Conservation (phyloP, 2,888 invertebrate species). For the Caenorhabditis sp. region DNA sequence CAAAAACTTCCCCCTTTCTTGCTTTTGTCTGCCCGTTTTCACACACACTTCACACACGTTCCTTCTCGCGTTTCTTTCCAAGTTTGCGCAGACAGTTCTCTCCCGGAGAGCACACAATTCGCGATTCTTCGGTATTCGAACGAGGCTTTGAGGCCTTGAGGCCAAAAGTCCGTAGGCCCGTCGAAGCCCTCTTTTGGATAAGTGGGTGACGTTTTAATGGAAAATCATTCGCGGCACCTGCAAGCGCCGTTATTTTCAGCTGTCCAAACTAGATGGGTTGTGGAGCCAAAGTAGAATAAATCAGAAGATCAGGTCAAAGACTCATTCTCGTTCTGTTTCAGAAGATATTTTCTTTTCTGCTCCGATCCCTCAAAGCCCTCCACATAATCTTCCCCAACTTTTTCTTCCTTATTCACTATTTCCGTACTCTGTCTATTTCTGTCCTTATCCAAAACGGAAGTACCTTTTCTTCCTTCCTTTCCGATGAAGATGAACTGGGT, state of each 20-base stretch:
- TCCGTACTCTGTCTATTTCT: too few species aligned
- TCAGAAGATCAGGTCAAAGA: constrained; percentile 1
- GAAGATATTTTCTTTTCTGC: too few species aligned
- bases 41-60: too few species aligned
- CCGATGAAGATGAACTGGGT: constrained; percentile 7
- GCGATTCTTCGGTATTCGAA: not conserved
- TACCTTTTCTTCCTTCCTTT: constrained; percentile 18
- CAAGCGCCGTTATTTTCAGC: not conserved
- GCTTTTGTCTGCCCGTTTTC: not conserved
- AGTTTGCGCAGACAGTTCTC: constrained; percentile 8
- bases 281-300: not conserved
- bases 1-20: not conserved
- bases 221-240: not conserved
- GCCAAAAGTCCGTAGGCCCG: not conserved
- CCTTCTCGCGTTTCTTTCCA: not conserved
- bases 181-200: not conserved
- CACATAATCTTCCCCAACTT: not conserved
- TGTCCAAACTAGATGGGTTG: not conserved
- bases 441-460: constrained; percentile 11
- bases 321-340: too few species aligned
- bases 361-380: not conserved
- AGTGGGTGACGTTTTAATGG: not conserved
- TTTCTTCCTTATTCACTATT: constrained; percentile 1
- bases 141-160: too few species aligned
- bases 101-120: not conserved